phyloP scores from a whole-genome alignment of 2,888 invertebrate genomes.

The Xanthorhoe spadicearia region DNA sequence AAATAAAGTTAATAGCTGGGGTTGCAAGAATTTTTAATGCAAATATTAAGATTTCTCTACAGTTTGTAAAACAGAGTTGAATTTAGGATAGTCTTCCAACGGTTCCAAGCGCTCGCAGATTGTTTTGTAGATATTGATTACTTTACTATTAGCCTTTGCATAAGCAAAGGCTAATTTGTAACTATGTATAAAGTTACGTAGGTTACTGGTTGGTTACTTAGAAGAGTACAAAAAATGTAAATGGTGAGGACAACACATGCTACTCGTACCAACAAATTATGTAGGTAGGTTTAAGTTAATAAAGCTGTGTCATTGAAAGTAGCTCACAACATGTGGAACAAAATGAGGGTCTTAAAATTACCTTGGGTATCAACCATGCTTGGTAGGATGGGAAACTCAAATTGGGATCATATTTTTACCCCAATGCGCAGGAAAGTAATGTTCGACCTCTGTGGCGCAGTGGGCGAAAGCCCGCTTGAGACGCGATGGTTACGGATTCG shows the following conservation, averaged over 20 bases:
- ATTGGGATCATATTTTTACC: background rate
- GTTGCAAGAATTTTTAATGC: slow-evolving; percentile 33
- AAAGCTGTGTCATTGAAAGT: background rate
- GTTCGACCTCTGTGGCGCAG: too few relatives aligned
- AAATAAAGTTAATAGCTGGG: slow-evolving; percentile 31
- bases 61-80: slow-evolving; percentile 13
- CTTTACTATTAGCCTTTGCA: too few relatives aligned
- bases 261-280: background rate
- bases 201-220: too few relatives aligned
- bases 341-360: slow-evolving; percentile 1
- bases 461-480: too few relatives aligned
- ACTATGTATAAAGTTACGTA: too few relatives aligned
- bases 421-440: background rate
- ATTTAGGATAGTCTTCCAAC: background rate
- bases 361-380: background rate
- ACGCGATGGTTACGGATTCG: too few relatives aligned
- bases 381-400: background rate
- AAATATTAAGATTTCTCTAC: slow-evolving; percentile 34
- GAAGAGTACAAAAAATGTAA: too few relatives aligned
- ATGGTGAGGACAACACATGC: too few relatives aligned
- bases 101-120: too few relatives aligned
- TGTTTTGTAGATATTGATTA: too few relatives aligned
- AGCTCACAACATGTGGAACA: background rate
- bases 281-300: background rate
- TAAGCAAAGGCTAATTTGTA: too few relatives aligned